Evolutionary conservation across 2,113 vertebrate species (phyloP).

Genomic region (Hystrix brachyura): DNA sequence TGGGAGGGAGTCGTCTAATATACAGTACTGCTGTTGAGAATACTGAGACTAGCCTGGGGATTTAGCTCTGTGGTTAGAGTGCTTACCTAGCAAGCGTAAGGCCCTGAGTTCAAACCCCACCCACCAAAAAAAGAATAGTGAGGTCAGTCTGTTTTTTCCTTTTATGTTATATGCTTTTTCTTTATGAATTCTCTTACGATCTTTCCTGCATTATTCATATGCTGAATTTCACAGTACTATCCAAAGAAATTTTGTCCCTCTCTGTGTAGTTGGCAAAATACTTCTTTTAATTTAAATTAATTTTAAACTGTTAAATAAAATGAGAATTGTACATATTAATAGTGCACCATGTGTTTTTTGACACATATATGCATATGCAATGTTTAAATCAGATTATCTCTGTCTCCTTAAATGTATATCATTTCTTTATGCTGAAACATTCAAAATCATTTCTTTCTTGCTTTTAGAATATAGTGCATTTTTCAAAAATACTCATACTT

Average conservation of each 20-base stretch:
- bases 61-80: too few species aligned
- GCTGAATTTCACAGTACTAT: not conserved
- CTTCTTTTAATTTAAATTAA: not conserved
- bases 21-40: not conserved
- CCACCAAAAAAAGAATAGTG: too few species aligned
- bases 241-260: not conserved
- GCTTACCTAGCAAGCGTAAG: too few species aligned
- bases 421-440: not conserved
- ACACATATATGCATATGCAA: too few species aligned
- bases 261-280: not conserved
- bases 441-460: not conserved
- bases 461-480: not conserved
- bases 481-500: not conserved
- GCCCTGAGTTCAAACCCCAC: too few species aligned
- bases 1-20: not conserved
- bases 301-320: not conserved
- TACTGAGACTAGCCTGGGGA: not conserved
- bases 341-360: too few species aligned
- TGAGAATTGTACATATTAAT: not conserved
- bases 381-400: not conserved
- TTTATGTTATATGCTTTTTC: not conserved
- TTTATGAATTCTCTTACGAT: not conserved
- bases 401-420: not conserved
- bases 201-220: not conserved
- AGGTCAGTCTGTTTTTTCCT: not conserved